phyloP scores from a whole-genome alignment of 2,113 vertebrate species.

The Falcunculus frontatus region DNA sequence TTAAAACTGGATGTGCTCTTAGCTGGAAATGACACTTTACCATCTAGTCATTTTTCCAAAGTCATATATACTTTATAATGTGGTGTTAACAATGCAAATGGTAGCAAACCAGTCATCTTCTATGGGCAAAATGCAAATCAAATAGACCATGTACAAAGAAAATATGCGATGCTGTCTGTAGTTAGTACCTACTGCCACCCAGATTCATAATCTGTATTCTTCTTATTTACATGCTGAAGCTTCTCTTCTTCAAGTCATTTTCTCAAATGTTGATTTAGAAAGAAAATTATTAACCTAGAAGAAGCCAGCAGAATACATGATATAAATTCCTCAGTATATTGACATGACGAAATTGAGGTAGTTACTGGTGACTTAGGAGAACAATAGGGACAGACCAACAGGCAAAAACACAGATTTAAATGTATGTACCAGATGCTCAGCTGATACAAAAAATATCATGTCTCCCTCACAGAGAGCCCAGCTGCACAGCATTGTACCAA shows the following conservation, averaged over 20 bases:
- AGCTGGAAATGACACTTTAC: conserved; percentile 19
- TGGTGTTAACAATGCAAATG: not conserved
- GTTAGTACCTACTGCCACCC: not conserved
- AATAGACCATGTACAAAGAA: not conserved
- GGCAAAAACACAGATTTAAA: not conserved
- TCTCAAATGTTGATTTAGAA: not conserved
- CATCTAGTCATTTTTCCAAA: conserved; percentile 11
- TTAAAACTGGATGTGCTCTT: conserved; percentile 31
- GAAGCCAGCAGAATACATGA: not conserved
- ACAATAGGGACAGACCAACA: not conserved
- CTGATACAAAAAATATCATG: not conserved
- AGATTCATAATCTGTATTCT: not conserved
- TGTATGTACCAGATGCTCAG: not conserved
- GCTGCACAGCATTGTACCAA: accelerated
- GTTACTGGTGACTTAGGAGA: not conserved
- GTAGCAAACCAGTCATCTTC: not conserved
- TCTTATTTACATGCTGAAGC: not conserved
- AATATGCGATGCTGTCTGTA: not conserved
- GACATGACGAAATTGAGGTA: not conserved
- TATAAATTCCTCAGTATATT: not conserved
- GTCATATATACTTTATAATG: not conserved
- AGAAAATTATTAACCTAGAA: not conserved
- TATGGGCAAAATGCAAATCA: not conserved
- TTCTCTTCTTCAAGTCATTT: not conserved
- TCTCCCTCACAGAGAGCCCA: not conserved